These are phyloP conservation scores for Cervus canadensis DNA, from an alignment of 2,113 vertebrate species.

Conservation along the genomic window DNA sequence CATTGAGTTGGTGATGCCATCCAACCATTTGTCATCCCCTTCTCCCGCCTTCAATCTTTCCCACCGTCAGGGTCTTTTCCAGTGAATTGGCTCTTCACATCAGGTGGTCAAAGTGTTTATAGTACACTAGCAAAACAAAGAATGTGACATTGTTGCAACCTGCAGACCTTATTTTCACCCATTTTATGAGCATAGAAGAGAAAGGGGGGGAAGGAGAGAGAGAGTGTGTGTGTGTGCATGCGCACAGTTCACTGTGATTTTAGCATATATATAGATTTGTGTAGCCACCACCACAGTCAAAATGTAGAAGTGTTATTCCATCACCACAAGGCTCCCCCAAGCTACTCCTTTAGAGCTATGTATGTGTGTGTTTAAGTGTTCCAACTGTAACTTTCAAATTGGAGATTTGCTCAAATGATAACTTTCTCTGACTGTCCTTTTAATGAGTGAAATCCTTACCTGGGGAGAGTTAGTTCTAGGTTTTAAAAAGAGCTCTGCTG, in stretches of 20 bases:
- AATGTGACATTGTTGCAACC: not conserved
- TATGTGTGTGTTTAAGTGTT: not conserved
- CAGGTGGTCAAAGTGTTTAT: not conserved
- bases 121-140: not conserved
- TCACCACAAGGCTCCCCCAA: not conserved
- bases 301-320: not conserved
- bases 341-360: not conserved
- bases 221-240: not conserved
- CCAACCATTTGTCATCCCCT: not conserved
- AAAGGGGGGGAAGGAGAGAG: not conserved
- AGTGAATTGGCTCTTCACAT: not conserved
- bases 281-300: not conserved
- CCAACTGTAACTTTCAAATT: not conserved
- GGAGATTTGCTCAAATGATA: slow-evolving; percentile 15
- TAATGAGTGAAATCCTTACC: slow-evolving; percentile 47
- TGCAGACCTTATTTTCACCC: not conserved
- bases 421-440: not conserved
- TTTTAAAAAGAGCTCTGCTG: slow-evolving; percentile 38
- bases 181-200: not conserved
- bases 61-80: not conserved
- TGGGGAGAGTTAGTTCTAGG: not conserved
- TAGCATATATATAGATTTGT: not conserved
- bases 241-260: not conserved
- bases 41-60: not conserved
- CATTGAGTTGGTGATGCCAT: not conserved